phyloP scores from a whole-genome alignment of 2,797 vertebrate genomes.

The Agapornis canus region DNA sequence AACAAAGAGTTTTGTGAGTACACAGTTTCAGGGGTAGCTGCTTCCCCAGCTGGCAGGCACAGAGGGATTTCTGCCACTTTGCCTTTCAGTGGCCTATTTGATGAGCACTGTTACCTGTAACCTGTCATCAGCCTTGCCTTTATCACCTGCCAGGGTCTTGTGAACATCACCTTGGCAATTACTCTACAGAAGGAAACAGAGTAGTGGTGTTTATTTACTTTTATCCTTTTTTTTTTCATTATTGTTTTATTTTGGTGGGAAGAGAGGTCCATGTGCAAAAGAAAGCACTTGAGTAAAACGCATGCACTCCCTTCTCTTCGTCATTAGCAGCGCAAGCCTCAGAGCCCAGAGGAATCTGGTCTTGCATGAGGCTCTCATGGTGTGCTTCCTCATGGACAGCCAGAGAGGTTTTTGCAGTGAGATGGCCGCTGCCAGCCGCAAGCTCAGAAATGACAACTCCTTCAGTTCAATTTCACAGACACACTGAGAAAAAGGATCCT shows the following conservation, averaged over 20 bases:
- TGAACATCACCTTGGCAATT: not conserved
- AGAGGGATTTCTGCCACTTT: not conserved
- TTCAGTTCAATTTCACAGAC: not conserved
- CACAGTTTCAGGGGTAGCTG: not conserved
- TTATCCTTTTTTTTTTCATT: not conserved
- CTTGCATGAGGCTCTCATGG: not conserved
- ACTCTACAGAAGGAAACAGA: not conserved
- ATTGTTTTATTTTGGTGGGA: too few species aligned
- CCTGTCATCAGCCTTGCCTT: not conserved
- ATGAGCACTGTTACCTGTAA: fast-evolving
- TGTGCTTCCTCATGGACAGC: not conserved
- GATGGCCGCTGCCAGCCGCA: not conserved
- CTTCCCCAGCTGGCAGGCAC: not conserved
- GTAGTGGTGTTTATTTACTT: not conserved
- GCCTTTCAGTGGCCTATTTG: not conserved
- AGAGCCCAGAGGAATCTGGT: fast-evolving
- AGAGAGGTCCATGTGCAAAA: not conserved
- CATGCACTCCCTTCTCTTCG: not conserved
- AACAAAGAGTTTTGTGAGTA: not conserved
- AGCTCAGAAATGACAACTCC: not conserved
- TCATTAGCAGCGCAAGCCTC: fast-evolving
- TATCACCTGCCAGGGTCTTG: not conserved
- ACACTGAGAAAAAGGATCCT: not conserved
- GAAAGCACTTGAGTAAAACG: not conserved
- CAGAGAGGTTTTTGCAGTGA: not conserved